Evolutionary conservation across 2,888 invertebrate genomes (phyloP), one percentile per base, ranked within the genome.

Genomic region (Synanthedon tipuliformis): DNA sequence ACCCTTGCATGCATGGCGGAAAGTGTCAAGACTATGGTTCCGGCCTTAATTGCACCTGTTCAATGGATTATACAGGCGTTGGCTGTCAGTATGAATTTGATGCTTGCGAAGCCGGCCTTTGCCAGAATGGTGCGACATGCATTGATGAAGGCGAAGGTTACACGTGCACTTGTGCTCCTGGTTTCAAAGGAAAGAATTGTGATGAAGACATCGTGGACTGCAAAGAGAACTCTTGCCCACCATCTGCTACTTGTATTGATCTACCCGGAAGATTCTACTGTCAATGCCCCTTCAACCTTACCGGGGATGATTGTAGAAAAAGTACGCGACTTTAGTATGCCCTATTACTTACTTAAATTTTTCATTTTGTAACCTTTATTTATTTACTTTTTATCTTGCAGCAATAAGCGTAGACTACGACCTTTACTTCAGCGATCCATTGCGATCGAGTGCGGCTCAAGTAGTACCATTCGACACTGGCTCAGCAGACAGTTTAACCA

Each of bases 331-430:
- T 34, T 13, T 48, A 34, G 12, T 18, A 40, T 53, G 55, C 41
- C 15, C 23, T 15, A 52, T 52, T 50, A 52, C 53, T 53, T 49
- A 40, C 50, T 10, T 23, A n/a, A 54, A 34, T 23, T n/a, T 49
- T 34, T 52, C 15, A 7, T 12, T 5, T 34, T 41, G 27, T 40
- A 57, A 52, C 48, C n/a, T 40, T 40, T 23, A 23, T 23, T 23
- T 23, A 48, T 51, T 45, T 41, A 53, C 41, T 54, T 41, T 62
- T 64, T 57, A 54, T 55, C 62, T 89, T 90, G 48, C 83, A 96
- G 96, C 95, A n/a, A 95, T 98, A 63, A 97, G 97, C 82, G 95
- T 97, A n/a, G 97, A 98, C 80, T 99, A 98, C 77, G 98, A 99
- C 74, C 88, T 99, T 10, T 96, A 95, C 90, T 97, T 99, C 81